Evolutionary conservation across 2,888 invertebrate species (phyloP).

Genomic region (Metalampra italica): DNA sequence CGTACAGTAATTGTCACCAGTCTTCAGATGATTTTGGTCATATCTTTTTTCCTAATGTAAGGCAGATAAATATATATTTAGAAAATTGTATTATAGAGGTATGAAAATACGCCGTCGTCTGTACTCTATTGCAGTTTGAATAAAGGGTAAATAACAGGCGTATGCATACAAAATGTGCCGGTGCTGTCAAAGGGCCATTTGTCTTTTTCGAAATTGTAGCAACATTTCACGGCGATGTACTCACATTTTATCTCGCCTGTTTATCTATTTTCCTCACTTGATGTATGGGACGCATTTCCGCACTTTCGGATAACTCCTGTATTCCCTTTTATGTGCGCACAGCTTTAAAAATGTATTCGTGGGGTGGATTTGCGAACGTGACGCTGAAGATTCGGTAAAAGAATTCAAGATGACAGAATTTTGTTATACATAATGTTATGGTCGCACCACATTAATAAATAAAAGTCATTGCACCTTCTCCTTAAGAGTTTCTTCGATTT

Average conservation of each 20-base stretch:
- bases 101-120: conserved; percentile 13
- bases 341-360: conserved; percentile 73
- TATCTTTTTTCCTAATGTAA: too few relatives aligned
- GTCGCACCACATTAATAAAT: too few relatives aligned
- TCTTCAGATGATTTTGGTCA: too few relatives aligned
- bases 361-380: conserved; percentile 35
- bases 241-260: conserved; percentile 65
- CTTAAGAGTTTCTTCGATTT: too few relatives aligned
- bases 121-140: conserved; percentile 14
- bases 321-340: conserved; percentile 70
- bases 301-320: conserved; percentile 69
- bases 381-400: conserved; percentile 8
- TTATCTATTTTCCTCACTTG: conserved; percentile 72
- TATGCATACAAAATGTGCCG: conserved; percentile 51
- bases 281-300: conserved; percentile 75
- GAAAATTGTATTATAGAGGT: background rate
- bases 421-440: background rate
- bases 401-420: conserved; percentile 19
- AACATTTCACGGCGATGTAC: conserved; percentile 66
- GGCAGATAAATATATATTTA: too few relatives aligned
- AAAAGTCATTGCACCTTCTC: too few relatives aligned
- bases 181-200: conserved; percentile 57
- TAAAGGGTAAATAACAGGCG: conserved; percentile 22
- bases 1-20: too few relatives aligned
- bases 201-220: conserved; percentile 65